A percentile compares a stretch with the other conserved stretches of the same genome.
These are phyloP conservation scores for Vireo griseus DNA, from an alignment of 2,797 vertebrate species.

Conservation along the genomic window DNA sequence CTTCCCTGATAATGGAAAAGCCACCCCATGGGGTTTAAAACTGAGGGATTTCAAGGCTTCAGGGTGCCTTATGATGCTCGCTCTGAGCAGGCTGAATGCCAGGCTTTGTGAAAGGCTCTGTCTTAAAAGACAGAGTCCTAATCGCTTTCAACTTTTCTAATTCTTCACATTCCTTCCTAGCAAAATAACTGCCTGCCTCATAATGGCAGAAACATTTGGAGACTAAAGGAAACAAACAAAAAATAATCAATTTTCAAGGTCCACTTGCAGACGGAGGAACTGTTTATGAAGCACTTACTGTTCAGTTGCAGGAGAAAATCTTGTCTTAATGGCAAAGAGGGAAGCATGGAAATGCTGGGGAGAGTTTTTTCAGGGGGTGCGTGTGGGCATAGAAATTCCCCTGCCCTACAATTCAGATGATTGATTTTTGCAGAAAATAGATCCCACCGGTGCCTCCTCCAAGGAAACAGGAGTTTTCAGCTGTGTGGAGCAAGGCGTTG, in stretches of 20 bases:
- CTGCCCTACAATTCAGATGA: conserved; percentile 36
- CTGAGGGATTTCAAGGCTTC: conserved; percentile 39
- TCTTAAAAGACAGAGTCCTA: conserved; percentile 17
- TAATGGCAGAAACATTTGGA: conserved; percentile 63
- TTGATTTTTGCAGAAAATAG: background rate
- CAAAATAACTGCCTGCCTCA: conserved; percentile 55
- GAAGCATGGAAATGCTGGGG: conserved; percentile 49
- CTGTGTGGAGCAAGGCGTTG: background rate
- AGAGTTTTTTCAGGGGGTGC: background rate
- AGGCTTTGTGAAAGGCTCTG: conserved; percentile 19
- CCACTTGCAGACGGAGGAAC: conserved; percentile 68
- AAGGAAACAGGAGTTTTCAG: background rate
- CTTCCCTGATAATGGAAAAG: conserved; percentile 29
- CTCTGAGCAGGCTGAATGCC: conserved; percentile 21
- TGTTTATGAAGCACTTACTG: conserved; percentile 75
- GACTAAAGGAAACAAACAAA: conserved; percentile 76
- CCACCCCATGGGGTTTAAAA: conserved; percentile 19
- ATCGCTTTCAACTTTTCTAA: conserved; percentile 47
- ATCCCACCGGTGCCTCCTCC: background rate
- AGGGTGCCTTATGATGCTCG: conserved; percentile 10
- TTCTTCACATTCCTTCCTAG: conserved; percentile 57
- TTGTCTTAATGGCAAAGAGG: conserved; percentile 47
- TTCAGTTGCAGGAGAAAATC: conserved; percentile 72
- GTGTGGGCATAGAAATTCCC: conserved; percentile 35
- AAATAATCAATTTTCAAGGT: conserved; percentile 81